Percentiles rank a stretch among this genome's conserved stretches.
Conservation (phyloP, 2,113 vertebrate genomes). For the Thalassoma bifasciatum region DNA sequence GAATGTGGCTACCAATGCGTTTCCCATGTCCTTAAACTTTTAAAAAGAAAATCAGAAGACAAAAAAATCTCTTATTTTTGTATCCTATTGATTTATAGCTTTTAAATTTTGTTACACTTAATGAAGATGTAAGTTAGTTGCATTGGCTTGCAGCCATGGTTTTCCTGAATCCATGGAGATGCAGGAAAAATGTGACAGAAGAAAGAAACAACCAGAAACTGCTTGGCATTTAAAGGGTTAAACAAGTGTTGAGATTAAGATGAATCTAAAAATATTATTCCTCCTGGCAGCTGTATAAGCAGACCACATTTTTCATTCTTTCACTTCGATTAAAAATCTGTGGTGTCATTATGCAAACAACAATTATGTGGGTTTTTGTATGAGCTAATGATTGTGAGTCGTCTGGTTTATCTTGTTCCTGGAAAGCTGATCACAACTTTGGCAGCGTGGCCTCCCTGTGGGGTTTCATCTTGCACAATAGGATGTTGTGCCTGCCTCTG, state of each 20-base stretch:
- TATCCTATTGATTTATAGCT: too few species aligned
- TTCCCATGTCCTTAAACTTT: too few species aligned
- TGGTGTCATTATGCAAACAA: slow-evolving; percentile 8
- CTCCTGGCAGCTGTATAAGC: slow-evolving; percentile 9
- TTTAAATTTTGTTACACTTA: too few species aligned
- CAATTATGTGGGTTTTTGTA: background rate
- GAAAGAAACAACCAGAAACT: too few species aligned
- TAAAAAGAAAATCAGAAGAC: too few species aligned
- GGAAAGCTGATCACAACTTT: slow-evolving; percentile 51
- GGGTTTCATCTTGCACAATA: slow-evolving; percentile 59
- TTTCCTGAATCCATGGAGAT: too few species aligned
- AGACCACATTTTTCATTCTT: background rate
- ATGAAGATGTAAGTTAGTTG: too few species aligned
- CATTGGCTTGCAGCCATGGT: too few species aligned
- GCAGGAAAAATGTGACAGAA: too few species aligned
- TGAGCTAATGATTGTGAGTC: slow-evolving; percentile 25
- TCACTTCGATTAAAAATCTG: background rate
- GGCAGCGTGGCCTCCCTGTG: slow-evolving; percentile 34
- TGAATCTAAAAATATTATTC: background rate
- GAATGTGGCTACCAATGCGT: too few species aligned
- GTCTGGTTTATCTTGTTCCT: slow-evolving; percentile 50
- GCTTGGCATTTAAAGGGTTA: background rate
- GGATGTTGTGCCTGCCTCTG: slow-evolving; percentile 36
- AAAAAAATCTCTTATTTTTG: too few species aligned
- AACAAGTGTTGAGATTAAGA: background rate